Evolutionary conservation across 2,888 invertebrate genomes (phyloP).

Genomic region (Yponomeuta cagnagella): DNA sequence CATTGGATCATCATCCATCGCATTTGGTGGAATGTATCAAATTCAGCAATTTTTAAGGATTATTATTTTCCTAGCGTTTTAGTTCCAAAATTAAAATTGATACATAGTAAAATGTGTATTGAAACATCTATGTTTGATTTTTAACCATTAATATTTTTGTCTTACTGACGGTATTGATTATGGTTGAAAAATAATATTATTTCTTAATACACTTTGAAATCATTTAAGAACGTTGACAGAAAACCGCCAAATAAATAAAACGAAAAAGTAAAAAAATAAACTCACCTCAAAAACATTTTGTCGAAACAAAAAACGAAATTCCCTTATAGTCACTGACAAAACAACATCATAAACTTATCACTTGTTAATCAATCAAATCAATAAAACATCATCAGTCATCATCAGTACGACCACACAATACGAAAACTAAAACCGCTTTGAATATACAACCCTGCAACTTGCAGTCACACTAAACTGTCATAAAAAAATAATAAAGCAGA

Average conservation of each 20-base stretch:
- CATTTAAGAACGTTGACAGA: neutral
- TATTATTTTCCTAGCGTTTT: no score
- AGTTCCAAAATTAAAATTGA: no score
- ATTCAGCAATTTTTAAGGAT: no score
- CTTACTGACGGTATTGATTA: no score
- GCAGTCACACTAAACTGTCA: slow-evolving; percentile 62
- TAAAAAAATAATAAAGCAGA: slow-evolving; percentile 61
- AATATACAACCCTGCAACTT: slow-evolving; percentile 60
- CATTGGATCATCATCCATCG: no score
- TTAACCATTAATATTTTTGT: no score
- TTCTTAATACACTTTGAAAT: no score
- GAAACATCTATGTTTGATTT: no score
- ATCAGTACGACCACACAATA: slow-evolving; percentile 65
- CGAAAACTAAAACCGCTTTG: slow-evolving; percentile 56
- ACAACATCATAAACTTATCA: slow-evolving; percentile 2
- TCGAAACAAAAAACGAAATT: neutral
- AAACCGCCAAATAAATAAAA: neutral
- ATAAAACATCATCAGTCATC: slow-evolving; percentile 37
- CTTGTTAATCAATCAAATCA: slow-evolving; percentile 17
- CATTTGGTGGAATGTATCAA: no score
- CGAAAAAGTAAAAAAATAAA: slow-evolving; percentile 26
- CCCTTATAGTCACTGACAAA: neutral
- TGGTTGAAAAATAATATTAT: no score
- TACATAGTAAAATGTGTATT: no score
- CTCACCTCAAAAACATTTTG: slow-evolving; percentile 26